Evolutionary conservation across 2,113 vertebrate species (phyloP), one percentile per base, ranked within the genome.

Genomic region (Thinocorus orbignyianus): DNA sequence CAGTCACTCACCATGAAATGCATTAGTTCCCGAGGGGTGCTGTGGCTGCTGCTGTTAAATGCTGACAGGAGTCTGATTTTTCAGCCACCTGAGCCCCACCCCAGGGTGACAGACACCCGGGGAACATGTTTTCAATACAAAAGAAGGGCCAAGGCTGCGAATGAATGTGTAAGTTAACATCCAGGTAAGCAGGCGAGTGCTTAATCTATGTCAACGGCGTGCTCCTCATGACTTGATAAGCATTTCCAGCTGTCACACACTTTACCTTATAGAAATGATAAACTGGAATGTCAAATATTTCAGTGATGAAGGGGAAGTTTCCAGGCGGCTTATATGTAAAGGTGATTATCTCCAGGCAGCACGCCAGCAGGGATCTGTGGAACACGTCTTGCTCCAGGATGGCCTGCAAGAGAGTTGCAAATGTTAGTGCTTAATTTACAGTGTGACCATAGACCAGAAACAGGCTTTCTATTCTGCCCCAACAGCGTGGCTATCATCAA

Each of bases 231-330:
- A 80, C 37, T n/a, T 14, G 31, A 13, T 44, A 61, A 88, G 37
- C 61, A 69, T 30, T 79, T 91, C 57, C 25, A 64, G 69, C 48
- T 81, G 2, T 41, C 20, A 64, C 61, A 79, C 16, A 30, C 71
- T 91, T 91, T 97, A 99, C 99, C 99, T 99, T 99, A 89, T 99
- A 99, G 97, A 99, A 99, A 88, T 99, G 98, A 97, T 98, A 99
- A 44, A 98, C 98, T 3, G 98, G 98, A 52, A 99, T 98, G 92
- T 98, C 98, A 96, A 99, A 99, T 97, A 99, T 97, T 89, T 97
- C 93, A 6, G 98, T 98, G 92, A 99, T 77, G 62, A 96, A 97
- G 7, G 98, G 98, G 95, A 99, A 99, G 82, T 98, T 98, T 92
- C 99, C 99, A 26, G 99, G 98, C 28, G 99, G 98, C 61, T 98